Evolutionary conservation across 2,888 invertebrate genomes (phyloP).

Genomic region (Nomada ruficornis): DNA sequence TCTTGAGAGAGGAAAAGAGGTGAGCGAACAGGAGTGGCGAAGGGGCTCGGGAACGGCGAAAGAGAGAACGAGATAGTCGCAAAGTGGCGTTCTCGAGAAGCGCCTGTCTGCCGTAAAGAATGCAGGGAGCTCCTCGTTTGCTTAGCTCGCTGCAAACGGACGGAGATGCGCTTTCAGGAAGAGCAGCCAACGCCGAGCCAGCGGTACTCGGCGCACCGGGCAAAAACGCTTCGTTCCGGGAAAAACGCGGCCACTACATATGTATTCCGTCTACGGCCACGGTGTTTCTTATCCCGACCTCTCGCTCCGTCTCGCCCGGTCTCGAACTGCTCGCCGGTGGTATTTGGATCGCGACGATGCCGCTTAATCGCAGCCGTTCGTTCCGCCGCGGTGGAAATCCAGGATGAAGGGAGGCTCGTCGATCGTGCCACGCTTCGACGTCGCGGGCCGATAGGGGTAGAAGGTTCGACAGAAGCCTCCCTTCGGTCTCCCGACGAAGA

Average conservation of each 20-base stretch:
- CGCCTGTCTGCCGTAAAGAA: conserved; percentile 77
- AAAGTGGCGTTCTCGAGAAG: conserved; percentile 77
- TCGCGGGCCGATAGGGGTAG: too few relatives aligned
- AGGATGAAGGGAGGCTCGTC: too few relatives aligned
- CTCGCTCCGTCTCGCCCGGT: not conserved
- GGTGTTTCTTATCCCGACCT: not conserved
- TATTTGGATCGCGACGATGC: not conserved
- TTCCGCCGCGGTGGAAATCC: not conserved
- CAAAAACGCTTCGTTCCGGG: conserved; percentile 11
- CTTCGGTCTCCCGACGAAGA: too few relatives aligned
- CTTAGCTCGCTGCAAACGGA: conserved; percentile 70
- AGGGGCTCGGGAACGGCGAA: conserved; percentile 13
- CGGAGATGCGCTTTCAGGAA: conserved; percentile 55
- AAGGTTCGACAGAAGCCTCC: not conserved
- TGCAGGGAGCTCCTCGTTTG: conserved; percentile 78
- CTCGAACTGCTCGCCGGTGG: not conserved
- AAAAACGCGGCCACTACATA: conserved; percentile 19
- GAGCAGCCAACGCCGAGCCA: conserved; percentile 27
- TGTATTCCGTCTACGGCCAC: not conserved
- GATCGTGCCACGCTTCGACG: too few relatives aligned
- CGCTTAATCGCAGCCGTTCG: not conserved
- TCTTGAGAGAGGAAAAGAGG: conserved; percentile 41
- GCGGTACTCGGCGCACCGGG: conserved; percentile 4
- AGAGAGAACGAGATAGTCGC: conserved; percentile 40
- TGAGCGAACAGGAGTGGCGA: not conserved